phyloP scores from a whole-genome alignment of 2,888 invertebrate species.

The Argyra leucocephala region DNA sequence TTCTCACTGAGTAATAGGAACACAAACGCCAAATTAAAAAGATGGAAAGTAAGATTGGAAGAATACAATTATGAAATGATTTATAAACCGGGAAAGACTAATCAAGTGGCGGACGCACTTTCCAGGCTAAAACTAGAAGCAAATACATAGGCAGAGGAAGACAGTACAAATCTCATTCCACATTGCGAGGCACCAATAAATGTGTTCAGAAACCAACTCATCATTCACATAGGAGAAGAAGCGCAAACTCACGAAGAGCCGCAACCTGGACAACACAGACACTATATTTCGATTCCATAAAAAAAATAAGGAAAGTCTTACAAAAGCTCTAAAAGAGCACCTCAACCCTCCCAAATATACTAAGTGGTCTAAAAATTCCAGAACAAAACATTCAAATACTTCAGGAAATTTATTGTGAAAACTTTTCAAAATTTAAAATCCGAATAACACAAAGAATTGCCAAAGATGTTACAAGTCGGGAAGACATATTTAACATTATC shows the following conservation, averaged over 20 bases:
- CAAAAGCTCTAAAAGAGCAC: background rate
- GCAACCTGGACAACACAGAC: constrained; percentile 15
- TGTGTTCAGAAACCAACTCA: no score
- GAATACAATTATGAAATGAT: background rate
- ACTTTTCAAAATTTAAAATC: constrained; percentile 10
- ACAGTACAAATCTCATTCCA: no score
- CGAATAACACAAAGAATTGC: constrained; percentile 13
- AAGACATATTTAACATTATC: constrained; percentile 13
- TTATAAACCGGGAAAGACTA: constrained; percentile 8
- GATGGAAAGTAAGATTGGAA: constrained; percentile 17
- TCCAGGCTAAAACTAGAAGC: no score
- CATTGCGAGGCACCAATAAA: no score
- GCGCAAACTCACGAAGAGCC: constrained; percentile 16
- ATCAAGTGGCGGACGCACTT: constrained; percentile 19
- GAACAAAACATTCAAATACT: constrained; percentile 15
- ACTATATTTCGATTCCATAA: background rate
- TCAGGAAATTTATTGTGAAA: constrained; percentile 14
- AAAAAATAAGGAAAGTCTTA: constrained; percentile 8
- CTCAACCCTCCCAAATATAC: constrained; percentile 9
- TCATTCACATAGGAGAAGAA: no score
- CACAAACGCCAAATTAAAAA: no score
- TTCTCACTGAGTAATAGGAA: no score
- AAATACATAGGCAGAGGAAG: no score
- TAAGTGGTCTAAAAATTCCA: constrained; percentile 17
- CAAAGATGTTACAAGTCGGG: constrained; percentile 9